Base-by-base conservation (phyloP, 2,888 invertebrate species). In the Mythimna lalbum region DNA sequence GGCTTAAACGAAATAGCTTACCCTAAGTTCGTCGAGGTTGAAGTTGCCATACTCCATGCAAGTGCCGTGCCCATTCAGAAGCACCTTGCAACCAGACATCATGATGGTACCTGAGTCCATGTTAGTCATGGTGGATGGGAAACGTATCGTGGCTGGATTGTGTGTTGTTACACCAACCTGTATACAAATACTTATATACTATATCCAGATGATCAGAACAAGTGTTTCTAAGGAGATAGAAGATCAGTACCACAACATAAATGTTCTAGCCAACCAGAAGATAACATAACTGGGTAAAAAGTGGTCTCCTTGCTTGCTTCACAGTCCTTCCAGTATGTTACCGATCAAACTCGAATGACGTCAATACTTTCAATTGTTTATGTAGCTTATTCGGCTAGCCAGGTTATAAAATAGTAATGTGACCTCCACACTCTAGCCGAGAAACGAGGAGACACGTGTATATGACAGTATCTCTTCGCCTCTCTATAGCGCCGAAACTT, bases 101-200 rank as follows among this genome's bases (percentile, higher is more conserved):
- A 98, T 98, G 47, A 98, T 98, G 1, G 98, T 98, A 12, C 99
- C 97, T 33, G 98, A 97, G 70, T 99, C 97, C 98, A 99, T 98
- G 91, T 99, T 99, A 0, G 99, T 99, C 99, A 99, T 99, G 2
- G 99, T 99, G 0, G 99, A 98, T 4, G 99, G 99, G 92, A 99
- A 99, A 74, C 99, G 98, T 71, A 99, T 96, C 0, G 97, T 97
- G 1, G 97, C 97, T 4, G 99, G 99, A 93, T 99, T 98, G 90
- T 99, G 99, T 17, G 98, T 98, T 0, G 99, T 99, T 12, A 99
- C 98, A 49, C 99, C 99, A 82, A 99, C 98, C 96, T 97, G 91
- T 68, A 73, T 69, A 52, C 57, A 52, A 17, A 36, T 6, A 64
- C 23, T 39, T 9, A 33, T 10, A 19, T 31, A 27, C 14, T 17